phyloP scores from a whole-genome alignment of 1,140 invertebrate species.

The Mamestra configurata region DNA sequence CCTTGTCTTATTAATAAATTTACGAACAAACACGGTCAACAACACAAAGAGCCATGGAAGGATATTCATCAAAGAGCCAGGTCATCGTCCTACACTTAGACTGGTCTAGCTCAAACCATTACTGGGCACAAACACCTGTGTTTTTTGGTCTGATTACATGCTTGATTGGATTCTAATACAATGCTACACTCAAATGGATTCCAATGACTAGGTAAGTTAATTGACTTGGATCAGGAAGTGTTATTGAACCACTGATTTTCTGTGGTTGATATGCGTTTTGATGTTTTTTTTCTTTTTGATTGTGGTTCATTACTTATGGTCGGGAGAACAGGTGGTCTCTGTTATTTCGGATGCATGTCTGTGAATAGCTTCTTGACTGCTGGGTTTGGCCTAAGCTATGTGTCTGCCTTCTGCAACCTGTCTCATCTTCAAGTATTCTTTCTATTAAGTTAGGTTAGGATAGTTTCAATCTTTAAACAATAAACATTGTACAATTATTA shows the following conservation, averaged over 20 bases:
- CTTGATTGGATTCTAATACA: conserved; percentile 28
- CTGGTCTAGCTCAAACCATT: conserved; percentile 28
- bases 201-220: conserved; percentile 33
- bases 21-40: neutral
- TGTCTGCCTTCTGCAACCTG: too few species aligned
- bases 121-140: conserved; percentile 30
- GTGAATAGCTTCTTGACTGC: too few species aligned
- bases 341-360: too few species aligned
- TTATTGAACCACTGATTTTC: conserved; percentile 22
- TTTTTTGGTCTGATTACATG: conserved; percentile 37
- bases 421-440: too few species aligned
- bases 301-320: too few species aligned
- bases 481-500: too few species aligned
- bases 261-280: neutral
- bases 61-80: conserved; percentile 19
- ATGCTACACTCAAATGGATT: neutral
- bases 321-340: neutral
- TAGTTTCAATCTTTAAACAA: too few species aligned
- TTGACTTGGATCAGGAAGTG: conserved; percentile 10
- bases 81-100: conserved; percentile 15
- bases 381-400: too few species aligned
- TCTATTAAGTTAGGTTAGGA: too few species aligned
- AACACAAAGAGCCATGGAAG: conserved; percentile 1
- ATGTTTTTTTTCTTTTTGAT: neutral
- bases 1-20: neutral